Evolutionary conservation across 2,797 vertebrate genomes (phyloP).

Genomic region (Botia kubotai): DNA sequence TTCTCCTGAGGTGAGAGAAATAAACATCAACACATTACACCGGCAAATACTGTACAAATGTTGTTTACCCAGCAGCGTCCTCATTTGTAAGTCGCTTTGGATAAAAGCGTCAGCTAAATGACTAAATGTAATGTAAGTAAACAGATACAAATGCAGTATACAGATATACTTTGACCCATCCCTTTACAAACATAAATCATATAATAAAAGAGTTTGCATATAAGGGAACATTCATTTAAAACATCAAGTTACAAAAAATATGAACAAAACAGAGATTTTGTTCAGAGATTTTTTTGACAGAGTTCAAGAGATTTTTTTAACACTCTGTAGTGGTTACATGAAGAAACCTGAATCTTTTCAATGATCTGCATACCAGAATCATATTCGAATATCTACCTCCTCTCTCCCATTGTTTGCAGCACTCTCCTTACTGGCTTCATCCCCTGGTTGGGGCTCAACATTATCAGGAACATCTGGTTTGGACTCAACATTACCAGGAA

Average conservation of each 20-base stretch:
- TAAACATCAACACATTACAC: conserved; percentile 1
- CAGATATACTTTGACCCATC: not conserved
- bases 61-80: too few species aligned
- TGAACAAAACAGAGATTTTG: not conserved
- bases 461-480: not conserved
- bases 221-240: not conserved
- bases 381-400: conserved; percentile 66
- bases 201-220: not conserved
- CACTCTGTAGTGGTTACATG: not conserved
- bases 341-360: not conserved
- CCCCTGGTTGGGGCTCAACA: conserved; percentile 40
- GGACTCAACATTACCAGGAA: conserved; percentile 39
- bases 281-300: too few species aligned
- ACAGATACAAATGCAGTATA: too few species aligned
- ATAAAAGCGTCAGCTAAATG: too few species aligned
- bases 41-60: not conserved
- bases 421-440: conserved; percentile 59
- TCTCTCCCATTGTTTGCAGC: conserved; percentile 58
- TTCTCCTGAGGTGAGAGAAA: conserved; percentile 70
- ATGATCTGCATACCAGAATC: conserved; percentile 23
- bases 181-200: not conserved
- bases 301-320: too few species aligned
- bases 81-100: too few species aligned
- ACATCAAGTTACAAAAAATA: not conserved
- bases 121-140: too few species aligned